Conservation (phyloP, 1,140 invertebrate genomes). For the Neodiprion virginianus region DNA sequence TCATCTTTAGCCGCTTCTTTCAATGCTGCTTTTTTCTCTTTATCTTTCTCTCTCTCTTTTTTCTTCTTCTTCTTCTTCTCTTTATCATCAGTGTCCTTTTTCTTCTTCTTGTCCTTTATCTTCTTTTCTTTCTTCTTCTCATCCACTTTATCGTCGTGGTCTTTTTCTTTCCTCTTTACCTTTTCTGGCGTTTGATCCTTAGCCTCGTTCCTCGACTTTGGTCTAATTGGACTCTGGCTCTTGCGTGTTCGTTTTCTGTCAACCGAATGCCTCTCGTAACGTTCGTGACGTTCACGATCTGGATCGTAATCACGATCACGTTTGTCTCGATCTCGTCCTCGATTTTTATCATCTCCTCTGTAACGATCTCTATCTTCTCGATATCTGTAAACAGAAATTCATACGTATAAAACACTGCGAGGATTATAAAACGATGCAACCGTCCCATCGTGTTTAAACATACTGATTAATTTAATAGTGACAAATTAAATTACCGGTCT, state of each 20-base stretch:
- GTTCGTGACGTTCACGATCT: slow-evolving; percentile 51
- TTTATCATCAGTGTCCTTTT: slow-evolving; percentile 60
- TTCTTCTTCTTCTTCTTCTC: slow-evolving; percentile 63
- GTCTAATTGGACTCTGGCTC: slow-evolving; percentile 47
- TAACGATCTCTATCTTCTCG: slow-evolving; percentile 54
- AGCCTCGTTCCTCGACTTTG: slow-evolving; percentile 42
- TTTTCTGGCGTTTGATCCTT: slow-evolving; percentile 55
- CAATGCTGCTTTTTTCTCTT: slow-evolving; percentile 55
- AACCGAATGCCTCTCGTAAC: slow-evolving; percentile 48
- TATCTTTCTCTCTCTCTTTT: slow-evolving; percentile 31
- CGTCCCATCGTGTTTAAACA: not conserved
- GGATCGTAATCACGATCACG: slow-evolving; percentile 48
- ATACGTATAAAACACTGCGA: slow-evolving; percentile 11
- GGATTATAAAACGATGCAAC: slow-evolving; percentile 6
- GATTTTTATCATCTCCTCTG: slow-evolving; percentile 48
- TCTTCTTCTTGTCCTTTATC: slow-evolving; percentile 64
- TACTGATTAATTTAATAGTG: not conserved
- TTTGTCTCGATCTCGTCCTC: slow-evolving; percentile 44
- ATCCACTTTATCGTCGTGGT: slow-evolving; percentile 53
- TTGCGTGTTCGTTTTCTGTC: slow-evolving; percentile 50
- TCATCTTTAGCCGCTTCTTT: slow-evolving; percentile 59
- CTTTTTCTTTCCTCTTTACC: slow-evolving; percentile 57
- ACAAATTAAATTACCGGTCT: slow-evolving; percentile 43
- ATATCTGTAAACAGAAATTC: slow-evolving; percentile 40
- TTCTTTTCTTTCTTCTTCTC: slow-evolving; percentile 63